Percentiles rank a stretch among this genome's conserved stretches.
phyloP scores from a whole-genome alignment of 2,113 vertebrate species.

The Macquaria australasica region DNA sequence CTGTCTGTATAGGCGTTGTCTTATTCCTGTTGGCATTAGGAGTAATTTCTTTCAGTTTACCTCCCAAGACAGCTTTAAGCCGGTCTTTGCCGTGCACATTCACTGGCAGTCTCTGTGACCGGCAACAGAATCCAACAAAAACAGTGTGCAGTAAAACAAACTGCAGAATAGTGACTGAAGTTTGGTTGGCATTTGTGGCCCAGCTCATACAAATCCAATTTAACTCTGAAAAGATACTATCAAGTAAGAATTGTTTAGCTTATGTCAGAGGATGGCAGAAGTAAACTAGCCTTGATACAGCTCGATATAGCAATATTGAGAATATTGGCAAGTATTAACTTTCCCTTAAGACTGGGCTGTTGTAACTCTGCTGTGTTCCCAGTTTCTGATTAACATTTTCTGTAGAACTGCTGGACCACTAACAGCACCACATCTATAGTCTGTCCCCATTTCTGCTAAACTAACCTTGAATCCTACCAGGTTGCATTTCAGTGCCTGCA shows the following conservation, averaged over 20 bases:
- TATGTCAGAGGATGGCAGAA: background rate
- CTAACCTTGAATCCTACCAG: slow-evolving; percentile 24
- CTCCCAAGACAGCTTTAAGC: slow-evolving; percentile 19
- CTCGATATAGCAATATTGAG: background rate
- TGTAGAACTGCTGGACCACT: background rate
- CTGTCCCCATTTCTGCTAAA: slow-evolving; percentile 4
- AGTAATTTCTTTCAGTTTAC: background rate
- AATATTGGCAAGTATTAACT: background rate
- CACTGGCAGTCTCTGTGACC: background rate
- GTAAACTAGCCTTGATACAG: background rate
- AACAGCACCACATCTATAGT: background rate
- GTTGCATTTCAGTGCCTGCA: background rate
- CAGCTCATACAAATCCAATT: background rate
- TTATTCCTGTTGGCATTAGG: background rate
- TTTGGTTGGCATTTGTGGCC: slow-evolving; percentile 9
- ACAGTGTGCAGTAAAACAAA: slow-evolving; percentile 12
- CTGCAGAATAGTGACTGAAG: slow-evolving; percentile 4
- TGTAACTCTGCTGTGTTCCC: background rate
- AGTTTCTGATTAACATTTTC: slow-evolving; percentile 7
- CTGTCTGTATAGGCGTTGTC: background rate
- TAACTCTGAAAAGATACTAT: background rate
- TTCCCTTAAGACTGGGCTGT: background rate
- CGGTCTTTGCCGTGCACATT: slow-evolving; percentile 2
- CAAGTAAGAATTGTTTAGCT: background rate
- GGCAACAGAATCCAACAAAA: slow-evolving; percentile 9